Percentiles rank a stretch among this genome's conserved stretches.
Evolutionary conservation across 1,140 invertebrate species (phyloP).

Genomic region (Asbolus verrucosus): DNA sequence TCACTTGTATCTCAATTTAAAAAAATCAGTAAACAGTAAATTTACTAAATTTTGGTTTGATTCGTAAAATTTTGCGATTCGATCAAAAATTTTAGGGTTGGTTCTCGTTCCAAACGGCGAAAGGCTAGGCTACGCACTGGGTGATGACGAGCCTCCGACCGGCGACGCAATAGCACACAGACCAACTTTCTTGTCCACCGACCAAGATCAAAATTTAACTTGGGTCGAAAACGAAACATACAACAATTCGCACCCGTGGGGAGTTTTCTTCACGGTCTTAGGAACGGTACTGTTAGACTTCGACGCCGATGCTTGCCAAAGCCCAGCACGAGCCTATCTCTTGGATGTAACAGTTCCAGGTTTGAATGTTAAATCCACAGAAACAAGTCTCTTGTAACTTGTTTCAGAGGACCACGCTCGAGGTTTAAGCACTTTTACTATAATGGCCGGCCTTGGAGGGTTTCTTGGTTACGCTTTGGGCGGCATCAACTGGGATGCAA

Average conservation of each 20-base stretch:
- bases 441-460: constrained; percentile 96
- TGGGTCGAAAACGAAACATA: constrained; percentile 52
- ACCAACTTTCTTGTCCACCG: too few relatives aligned
- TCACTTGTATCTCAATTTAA: too few relatives aligned
- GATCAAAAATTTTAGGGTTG: constrained; percentile 71
- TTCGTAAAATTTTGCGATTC: too few relatives aligned
- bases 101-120: constrained; percentile 93
- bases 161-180: constrained; percentile 62
- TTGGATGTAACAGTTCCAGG: constrained; percentile 92
- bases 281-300: constrained; percentile 96
- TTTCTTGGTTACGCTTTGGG: constrained; percentile 94
- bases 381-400: too few relatives aligned
- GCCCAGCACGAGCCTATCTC: constrained; percentile 91
- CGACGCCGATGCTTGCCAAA: constrained; percentile 96
- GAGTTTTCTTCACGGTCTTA: constrained; percentile 91
- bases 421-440: constrained; percentile 94
- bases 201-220: constrained; percentile 51
- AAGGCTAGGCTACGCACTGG: constrained; percentile 81
- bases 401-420: constrained; percentile 91
- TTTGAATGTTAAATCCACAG: too few relatives aligned
- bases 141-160: constrained; percentile 71
- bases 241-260: constrained; percentile 80
- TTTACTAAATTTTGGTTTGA: too few relatives aligned
- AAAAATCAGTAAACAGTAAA: too few relatives aligned
- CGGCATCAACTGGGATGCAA: constrained; percentile 93